phyloP scores from a whole-genome alignment of 1,140 invertebrate species.

The Batillaria attramentaria region DNA sequence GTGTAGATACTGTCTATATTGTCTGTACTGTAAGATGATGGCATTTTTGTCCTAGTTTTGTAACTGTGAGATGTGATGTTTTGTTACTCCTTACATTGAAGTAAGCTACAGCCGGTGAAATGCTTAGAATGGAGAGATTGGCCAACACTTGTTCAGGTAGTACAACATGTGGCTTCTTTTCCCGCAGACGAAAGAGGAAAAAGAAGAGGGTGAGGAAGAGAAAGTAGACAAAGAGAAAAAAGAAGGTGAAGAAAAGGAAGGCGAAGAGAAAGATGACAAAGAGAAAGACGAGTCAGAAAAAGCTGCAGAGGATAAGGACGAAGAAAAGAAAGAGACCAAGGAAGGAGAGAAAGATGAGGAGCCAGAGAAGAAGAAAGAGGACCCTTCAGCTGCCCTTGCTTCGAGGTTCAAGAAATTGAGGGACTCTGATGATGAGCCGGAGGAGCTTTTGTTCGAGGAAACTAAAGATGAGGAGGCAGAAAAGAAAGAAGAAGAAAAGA shows the following conservation, averaged over 20 bases:
- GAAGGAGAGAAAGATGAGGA: constrained; percentile 29
- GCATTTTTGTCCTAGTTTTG: neutral
- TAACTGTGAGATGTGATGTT: neutral
- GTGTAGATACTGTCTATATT: too few relatives aligned
- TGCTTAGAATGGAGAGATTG: too few relatives aligned
- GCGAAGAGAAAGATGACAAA: neutral
- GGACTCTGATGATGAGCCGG: constrained; percentile 11
- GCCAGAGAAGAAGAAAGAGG: neutral
- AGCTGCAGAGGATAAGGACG: neutral
- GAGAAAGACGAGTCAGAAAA: neutral
- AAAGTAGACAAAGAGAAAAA: neutral
- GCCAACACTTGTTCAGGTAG: too few relatives aligned
- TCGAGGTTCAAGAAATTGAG: constrained; percentile 24
- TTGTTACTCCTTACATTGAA: neutral
- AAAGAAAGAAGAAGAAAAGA: constrained; percentile 32
- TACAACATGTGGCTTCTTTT: too few relatives aligned
- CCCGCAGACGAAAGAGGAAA: too few relatives aligned
- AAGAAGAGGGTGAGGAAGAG: neutral
- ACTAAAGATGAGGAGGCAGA: constrained; percentile 36
- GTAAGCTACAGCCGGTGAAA: too few relatives aligned
- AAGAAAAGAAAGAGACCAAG: constrained; percentile 17
- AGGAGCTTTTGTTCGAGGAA: constrained; percentile 31
- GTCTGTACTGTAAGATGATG: too few relatives aligned
- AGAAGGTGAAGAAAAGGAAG: neutral
- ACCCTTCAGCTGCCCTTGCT: constrained; percentile 13